Evolutionary conservation across 2,888 invertebrate genomes (phyloP), one percentile per base, ranked within the genome.

Genomic region (Stenolophus ochropezus): DNA sequence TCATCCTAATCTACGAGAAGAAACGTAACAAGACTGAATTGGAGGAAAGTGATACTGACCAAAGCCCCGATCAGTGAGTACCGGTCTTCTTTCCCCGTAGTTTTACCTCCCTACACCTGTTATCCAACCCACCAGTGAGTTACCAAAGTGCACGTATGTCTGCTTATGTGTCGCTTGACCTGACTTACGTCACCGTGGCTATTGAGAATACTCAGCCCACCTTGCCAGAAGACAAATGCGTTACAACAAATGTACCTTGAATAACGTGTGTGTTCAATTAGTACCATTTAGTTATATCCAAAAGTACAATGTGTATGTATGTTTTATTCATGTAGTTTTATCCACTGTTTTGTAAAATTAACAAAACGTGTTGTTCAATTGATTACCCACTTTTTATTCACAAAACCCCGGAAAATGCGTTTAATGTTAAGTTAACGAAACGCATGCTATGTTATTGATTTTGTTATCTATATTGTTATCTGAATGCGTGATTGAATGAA

Each of bases 1-100:
- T 98, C 90, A 98, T 98, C 90, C 94, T 98, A 88, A 94, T 98
- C 87, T 98, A 98, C 90, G 98, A 98, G 92, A 97, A 96, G 92
- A 95, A 96, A 90, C 95, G 97, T 89, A 96, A 96, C 92, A 97
- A 97, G 92, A 94, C 95, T 86, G 97, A 97, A 90, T 92, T 96
- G 86, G 97, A 97, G 86, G 98, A 97, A 91, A 96, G 96, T 86
- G 97, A 97, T 91, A 96, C 96, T 86, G 96, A 97, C 89, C 94
- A 94, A 90, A 96, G 96, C 90, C 95, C 95, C 87, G 96, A 96
- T 90, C 95, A 95, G 96, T 96, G 91, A 94, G 95, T 93, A 83
- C 47, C 73, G 8, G 16, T 47, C 49, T 73, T 49, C 16, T 49
- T 11, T 23, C 49, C 71, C 23, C n/a, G 49, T 49, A 73, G 47